Percentiles rank a stretch among this genome's conserved stretches.
phyloP scores from a whole-genome alignment of 2,888 invertebrate genomes.

The Ceramica pisi region DNA sequence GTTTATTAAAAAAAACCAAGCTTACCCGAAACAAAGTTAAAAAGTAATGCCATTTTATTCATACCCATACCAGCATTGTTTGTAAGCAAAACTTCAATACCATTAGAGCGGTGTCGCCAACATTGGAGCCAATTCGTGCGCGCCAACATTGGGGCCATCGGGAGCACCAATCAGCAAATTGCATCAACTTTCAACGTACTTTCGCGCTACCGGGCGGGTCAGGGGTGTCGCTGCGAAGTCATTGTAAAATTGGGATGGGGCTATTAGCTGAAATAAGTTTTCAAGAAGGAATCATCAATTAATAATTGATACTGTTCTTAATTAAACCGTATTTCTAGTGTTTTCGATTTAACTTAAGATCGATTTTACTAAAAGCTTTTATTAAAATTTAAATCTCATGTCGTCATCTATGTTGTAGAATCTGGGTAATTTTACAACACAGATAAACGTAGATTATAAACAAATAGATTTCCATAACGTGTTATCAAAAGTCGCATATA shows the following conservation, averaged over 20 bases:
- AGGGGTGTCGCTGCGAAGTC: constrained; percentile 23
- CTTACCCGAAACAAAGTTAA: not conserved
- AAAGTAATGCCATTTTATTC: not conserved
- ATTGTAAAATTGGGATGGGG: not conserved
- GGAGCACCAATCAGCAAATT: constrained; percentile 62
- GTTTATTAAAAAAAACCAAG: not conserved
- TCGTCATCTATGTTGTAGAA: too few species aligned
- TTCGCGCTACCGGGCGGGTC: not conserved
- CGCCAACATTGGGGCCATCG: constrained; percentile 32
- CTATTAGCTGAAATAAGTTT: not conserved
- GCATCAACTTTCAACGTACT: constrained; percentile 45
- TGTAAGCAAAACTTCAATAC: constrained; percentile 33
- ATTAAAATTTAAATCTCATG: too few species aligned
- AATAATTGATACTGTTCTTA: too few species aligned
- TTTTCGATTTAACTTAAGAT: too few species aligned
- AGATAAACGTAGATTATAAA: too few species aligned
- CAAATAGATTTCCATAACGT: too few species aligned
- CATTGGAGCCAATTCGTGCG: not conserved
- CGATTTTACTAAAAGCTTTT: too few species aligned
- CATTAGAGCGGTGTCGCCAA: constrained; percentile 26
- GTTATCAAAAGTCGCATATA: too few species aligned
- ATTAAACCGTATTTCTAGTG: too few species aligned
- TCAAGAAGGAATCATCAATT: not conserved
- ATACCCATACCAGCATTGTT: not conserved
- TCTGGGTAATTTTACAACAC: too few species aligned